Conservation (phyloP, 2,113 vertebrate species). For the Aepyceros melampus region DNA sequence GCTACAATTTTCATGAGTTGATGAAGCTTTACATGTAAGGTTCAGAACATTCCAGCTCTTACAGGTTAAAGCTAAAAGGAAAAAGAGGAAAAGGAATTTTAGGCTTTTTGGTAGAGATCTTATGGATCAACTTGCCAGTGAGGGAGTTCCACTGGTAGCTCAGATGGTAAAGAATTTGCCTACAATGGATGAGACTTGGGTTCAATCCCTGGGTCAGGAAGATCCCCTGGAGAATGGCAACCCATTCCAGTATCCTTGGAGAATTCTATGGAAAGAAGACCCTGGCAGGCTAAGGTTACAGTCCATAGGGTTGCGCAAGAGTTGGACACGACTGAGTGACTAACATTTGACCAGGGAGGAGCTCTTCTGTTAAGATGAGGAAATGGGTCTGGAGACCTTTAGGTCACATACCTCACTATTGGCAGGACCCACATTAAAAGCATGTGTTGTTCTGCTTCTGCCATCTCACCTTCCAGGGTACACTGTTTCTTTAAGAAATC, state of each 20-base stretch:
- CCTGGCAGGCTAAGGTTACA: background rate
- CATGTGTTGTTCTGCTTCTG: background rate
- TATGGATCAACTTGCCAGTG: too few relatives aligned
- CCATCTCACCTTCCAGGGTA: background rate
- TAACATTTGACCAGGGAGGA: background rate
- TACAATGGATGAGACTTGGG: background rate
- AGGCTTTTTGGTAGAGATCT: background rate
- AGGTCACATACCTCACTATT: background rate
- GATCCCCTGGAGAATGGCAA: background rate
- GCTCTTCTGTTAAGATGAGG: background rate
- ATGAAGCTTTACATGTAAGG: conserved; percentile 4
- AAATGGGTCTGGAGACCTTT: background rate
- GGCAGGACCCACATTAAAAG: background rate
- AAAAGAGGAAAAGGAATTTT: background rate
- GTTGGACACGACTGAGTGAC: background rate
- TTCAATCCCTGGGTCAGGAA: background rate
- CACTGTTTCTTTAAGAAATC: background rate
- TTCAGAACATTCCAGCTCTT: background rate
- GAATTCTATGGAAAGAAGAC: background rate
- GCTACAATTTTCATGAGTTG: conserved; percentile 5
- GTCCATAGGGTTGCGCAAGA: background rate
- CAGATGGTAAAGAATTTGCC: background rate
- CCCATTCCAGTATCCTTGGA: background rate
- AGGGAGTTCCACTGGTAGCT: background rate
- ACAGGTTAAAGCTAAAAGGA: background rate